Conservation (phyloP, 2,113 vertebrate genomes). For the Merops nubicus region DNA sequence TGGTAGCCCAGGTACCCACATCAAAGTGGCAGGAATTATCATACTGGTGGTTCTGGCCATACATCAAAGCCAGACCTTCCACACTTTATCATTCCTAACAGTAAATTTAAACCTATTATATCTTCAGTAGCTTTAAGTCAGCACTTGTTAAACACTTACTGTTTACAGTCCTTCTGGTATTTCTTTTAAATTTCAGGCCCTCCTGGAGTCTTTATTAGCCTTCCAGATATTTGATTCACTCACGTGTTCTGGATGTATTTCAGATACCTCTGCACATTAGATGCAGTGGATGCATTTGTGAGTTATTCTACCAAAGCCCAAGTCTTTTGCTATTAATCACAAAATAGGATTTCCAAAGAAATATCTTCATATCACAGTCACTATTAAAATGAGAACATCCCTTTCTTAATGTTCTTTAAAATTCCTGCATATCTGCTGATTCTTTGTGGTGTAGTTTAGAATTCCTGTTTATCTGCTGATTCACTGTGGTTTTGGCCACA, state of each 20-base stretch:
- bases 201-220: not conserved
- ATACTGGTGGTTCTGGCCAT: conserved; percentile 68
- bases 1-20: conserved; percentile 71
- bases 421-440: not conserved
- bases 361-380: not conserved
- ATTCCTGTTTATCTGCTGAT: not conserved
- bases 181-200: not conserved
- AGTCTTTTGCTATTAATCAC: not conserved
- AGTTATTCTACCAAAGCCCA: not conserved
- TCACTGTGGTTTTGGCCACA: not conserved
- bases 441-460: no score
- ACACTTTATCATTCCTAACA: conserved; percentile 73
- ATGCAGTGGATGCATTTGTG: not conserved
- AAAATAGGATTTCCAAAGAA: not conserved
- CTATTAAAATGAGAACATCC: not conserved
- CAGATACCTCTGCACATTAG: not conserved
- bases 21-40: conserved; percentile 64
- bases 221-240: not conserved
- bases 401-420: not conserved
- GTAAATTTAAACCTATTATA: conserved; percentile 73
- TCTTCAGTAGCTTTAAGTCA: conserved; percentile 72
- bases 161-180: conserved; percentile 69
- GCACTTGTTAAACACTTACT: conserved; percentile 68
- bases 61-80: conserved; percentile 66
- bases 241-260: not conserved